These are phyloP conservation scores for Trichogramma evanescens DNA, from an alignment of 2,888 invertebrate genomes.

Conservation along the genomic window DNA sequence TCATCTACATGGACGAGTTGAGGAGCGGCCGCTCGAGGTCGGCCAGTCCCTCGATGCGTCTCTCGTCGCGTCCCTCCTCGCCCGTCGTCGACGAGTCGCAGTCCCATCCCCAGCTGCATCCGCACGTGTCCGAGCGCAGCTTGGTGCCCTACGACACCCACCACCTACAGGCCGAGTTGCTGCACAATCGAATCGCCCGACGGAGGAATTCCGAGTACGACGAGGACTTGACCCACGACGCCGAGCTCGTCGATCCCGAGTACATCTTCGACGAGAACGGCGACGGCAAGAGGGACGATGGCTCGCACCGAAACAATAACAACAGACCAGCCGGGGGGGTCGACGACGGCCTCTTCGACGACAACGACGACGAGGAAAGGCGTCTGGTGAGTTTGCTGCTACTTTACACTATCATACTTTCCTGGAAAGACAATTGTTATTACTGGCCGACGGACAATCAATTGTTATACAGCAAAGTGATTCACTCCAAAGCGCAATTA, in stretches of 20 bases:
- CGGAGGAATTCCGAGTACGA: slow-evolving; percentile 51
- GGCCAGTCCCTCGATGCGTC: background rate
- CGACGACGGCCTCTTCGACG: slow-evolving; percentile 58
- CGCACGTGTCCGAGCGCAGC: slow-evolving; percentile 38
- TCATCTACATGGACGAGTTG: too few species aligned
- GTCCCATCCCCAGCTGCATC: too few species aligned
- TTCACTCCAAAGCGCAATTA: too few species aligned
- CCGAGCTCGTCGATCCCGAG: slow-evolving; percentile 56
- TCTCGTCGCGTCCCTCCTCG: too few species aligned
- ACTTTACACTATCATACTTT: slow-evolving; percentile 29
- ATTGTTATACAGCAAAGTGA: too few species aligned
- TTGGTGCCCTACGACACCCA: slow-evolving; percentile 48
- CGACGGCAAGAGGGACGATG: slow-evolving; percentile 2
- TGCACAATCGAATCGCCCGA: slow-evolving; percentile 50
- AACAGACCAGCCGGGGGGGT: slow-evolving; percentile 46
- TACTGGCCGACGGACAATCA: background rate
- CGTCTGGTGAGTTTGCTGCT: slow-evolving; percentile 25
- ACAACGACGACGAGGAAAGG: slow-evolving; percentile 18
- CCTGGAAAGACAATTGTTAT: slow-evolving; percentile 1
- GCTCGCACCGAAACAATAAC: slow-evolving; percentile 31
- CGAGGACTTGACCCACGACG: slow-evolving; percentile 45
- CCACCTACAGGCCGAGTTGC: slow-evolving; percentile 45
- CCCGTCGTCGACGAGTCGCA: too few species aligned
- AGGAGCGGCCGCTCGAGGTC: background rate
- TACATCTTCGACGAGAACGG: slow-evolving; percentile 31